phyloP scores from a whole-genome alignment of 2,888 invertebrate genomes.

The Scaptodrosophila latifasciaeformis region DNA sequence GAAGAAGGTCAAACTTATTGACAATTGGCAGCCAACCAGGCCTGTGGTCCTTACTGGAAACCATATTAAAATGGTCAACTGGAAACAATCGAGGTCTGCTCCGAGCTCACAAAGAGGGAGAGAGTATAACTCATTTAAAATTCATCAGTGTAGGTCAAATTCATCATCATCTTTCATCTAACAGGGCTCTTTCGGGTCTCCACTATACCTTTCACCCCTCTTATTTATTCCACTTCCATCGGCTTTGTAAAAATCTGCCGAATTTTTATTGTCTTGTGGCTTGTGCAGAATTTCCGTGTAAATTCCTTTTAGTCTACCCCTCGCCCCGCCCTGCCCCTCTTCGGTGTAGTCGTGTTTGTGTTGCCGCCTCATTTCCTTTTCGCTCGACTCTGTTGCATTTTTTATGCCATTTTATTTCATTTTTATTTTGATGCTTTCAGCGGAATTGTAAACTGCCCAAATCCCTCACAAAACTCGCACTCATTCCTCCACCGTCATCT shows the following conservation, averaged over 20 bases:
- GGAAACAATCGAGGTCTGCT: constrained; percentile 20
- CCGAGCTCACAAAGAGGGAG: constrained; percentile 13
- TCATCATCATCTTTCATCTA: neutral
- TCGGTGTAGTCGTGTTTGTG: too few species aligned
- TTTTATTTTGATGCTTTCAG: constrained; percentile 48
- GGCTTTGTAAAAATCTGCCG: too few species aligned
- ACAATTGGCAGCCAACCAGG: too few species aligned
- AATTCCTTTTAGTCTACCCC: constrained; percentile 1
- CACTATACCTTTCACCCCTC: neutral
- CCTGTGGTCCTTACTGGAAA: too few species aligned
- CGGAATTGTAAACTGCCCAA: constrained; percentile 23
- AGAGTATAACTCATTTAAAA: constrained; percentile 47
- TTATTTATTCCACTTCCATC: too few species aligned
- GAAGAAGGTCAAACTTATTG: too few species aligned
- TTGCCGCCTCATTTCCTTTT: neutral
- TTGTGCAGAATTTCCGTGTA: constrained; percentile 4
- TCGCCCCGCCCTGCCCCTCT: neutral
- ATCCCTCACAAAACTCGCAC: too few species aligned
- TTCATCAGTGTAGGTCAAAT: constrained; percentile 39
- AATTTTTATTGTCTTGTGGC: too few species aligned
- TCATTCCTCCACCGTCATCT: too few species aligned
- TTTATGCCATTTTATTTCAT: constrained; percentile 61
- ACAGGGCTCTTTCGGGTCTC: too few species aligned
- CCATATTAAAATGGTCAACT: constrained; percentile 16
- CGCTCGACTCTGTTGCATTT: constrained; percentile 60